Evolutionary conservation across 2,113 vertebrate genomes (phyloP).

Genomic region (Caracal caracal): DNA sequence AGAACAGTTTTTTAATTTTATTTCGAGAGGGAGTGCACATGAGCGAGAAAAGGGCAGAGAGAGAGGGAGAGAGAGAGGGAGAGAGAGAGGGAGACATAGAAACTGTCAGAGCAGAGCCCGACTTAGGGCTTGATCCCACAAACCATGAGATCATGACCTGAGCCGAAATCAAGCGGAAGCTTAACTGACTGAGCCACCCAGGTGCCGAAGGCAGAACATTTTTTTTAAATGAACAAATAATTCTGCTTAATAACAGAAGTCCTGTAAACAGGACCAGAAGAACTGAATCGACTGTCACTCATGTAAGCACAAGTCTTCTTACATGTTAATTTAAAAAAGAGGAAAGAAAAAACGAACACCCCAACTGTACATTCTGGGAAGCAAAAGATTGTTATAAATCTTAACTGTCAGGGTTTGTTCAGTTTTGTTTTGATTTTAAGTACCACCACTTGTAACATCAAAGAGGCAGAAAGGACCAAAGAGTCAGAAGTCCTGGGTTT

Average conservation of each 20-base stretch:
- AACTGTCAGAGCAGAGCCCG: too few species aligned
- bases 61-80: too few species aligned
- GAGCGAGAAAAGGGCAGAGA: too few species aligned
- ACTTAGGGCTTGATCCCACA: too few species aligned
- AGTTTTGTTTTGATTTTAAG: constrained; percentile 36
- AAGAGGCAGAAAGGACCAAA: background rate
- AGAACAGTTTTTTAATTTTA: background rate
- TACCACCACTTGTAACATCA: background rate
- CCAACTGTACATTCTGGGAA: background rate
- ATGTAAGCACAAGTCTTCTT: constrained; percentile 13
- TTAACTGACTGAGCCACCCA: too few species aligned
- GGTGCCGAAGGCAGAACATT: background rate
- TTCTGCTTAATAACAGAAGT: constrained; percentile 16
- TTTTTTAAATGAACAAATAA: background rate
- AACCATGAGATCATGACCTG: too few species aligned
- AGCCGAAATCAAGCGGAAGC: too few species aligned
- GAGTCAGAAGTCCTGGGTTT: background rate
- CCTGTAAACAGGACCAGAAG: background rate
- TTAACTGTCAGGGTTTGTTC: background rate
- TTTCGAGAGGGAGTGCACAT: too few species aligned
- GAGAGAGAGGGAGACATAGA: too few species aligned
- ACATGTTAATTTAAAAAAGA: background rate
- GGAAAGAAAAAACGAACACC: background rate
- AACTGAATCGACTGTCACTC: background rate
- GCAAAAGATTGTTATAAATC: constrained; percentile 8